Evolutionary conservation across 2,888 invertebrate species (phyloP).

Genomic region (Bedellia somnulentella): DNA sequence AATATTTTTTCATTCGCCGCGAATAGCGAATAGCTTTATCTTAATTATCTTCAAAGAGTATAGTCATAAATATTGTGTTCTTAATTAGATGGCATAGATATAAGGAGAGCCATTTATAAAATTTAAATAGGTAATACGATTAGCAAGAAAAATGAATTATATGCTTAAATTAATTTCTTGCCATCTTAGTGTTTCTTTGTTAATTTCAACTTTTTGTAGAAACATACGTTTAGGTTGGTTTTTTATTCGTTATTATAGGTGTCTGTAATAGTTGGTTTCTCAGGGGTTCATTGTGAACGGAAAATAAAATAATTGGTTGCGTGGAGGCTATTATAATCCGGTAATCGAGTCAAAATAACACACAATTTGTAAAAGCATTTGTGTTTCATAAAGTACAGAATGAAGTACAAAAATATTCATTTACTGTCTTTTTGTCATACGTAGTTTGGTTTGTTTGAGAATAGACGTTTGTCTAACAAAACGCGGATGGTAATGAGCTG

Average conservation of each 20-base stretch:
- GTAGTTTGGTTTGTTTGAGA: too few relatives aligned
- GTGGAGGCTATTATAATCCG: slow-evolving; percentile 1
- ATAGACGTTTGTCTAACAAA: too few relatives aligned
- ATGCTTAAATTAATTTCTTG: too few relatives aligned
- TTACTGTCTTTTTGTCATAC: too few relatives aligned
- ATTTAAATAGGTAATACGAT: slow-evolving; percentile 1
- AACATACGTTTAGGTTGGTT: neutral
- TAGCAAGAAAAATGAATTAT: too few relatives aligned
- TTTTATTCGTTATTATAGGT: slow-evolving; percentile 2
- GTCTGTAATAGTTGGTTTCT: slow-evolving; percentile 2
- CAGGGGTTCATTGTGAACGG: slow-evolving; percentile 4
- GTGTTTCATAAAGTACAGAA: too few relatives aligned
- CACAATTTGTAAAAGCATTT: too few relatives aligned
- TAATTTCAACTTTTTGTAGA: too few relatives aligned
- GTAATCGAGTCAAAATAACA: slow-evolving; percentile 4
- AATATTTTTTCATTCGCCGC: neutral
- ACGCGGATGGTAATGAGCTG: too few relatives aligned
- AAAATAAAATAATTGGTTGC: slow-evolving; percentile 3
- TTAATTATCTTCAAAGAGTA: slow-evolving; percentile 1
- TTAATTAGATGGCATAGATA: slow-evolving; percentile 1
- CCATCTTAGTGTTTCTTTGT: too few relatives aligned
- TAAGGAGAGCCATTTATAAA: slow-evolving; percentile 2
- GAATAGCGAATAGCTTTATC: neutral
- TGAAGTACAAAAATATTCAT: too few relatives aligned
- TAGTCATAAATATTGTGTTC: slow-evolving; percentile 1